phyloP scores from a whole-genome alignment of 2,797 vertebrate species.

The Amphiprion clarkii region DNA sequence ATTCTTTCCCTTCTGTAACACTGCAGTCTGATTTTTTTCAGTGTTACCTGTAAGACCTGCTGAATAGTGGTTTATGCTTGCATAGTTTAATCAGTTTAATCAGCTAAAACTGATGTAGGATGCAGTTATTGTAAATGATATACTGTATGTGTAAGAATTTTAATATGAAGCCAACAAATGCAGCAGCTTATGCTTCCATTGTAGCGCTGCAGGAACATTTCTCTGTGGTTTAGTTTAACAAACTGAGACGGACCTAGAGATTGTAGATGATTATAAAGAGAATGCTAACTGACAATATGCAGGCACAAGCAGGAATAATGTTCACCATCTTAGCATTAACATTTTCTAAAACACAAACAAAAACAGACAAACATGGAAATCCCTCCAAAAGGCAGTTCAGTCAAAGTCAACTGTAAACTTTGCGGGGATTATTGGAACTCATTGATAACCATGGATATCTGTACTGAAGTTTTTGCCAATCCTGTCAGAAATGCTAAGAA shows the following conservation, averaged over 20 bases:
- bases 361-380: too few relatives aligned
- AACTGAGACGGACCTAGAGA: neutral
- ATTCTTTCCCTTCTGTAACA: conserved; percentile 26
- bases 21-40: conserved; percentile 38
- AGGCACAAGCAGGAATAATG: too few relatives aligned
- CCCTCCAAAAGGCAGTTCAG: too few relatives aligned
- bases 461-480: too few relatives aligned
- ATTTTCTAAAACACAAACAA: too few relatives aligned
- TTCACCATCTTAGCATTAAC: too few relatives aligned
- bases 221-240: neutral
- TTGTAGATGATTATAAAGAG: too few relatives aligned
- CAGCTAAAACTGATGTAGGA: neutral
- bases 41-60: conserved; percentile 51
- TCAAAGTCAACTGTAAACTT: too few relatives aligned
- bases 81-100: neutral
- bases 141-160: neutral
- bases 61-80: conserved; percentile 6
- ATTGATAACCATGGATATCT: too few relatives aligned
- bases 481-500: too few relatives aligned
- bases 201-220: neutral
- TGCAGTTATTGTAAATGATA: neutral
- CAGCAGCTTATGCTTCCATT: neutral
- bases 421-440: too few relatives aligned
- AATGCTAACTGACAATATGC: too few relatives aligned
- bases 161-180: neutral